Evolutionary conservation across 2,113 vertebrate species (phyloP).

Genomic region (Pungitius pungitius): DNA sequence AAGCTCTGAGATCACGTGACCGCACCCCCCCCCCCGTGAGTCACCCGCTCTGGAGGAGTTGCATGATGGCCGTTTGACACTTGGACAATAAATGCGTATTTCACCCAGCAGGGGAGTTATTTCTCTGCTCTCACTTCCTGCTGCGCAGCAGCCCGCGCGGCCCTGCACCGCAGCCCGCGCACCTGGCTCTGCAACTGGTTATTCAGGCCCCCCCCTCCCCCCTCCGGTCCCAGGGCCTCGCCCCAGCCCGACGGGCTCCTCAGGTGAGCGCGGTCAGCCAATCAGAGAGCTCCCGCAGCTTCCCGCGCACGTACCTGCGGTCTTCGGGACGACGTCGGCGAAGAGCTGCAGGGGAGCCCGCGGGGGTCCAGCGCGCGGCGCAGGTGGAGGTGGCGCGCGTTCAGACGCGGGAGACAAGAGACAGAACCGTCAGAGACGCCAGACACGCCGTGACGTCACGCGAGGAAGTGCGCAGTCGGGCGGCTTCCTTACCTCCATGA

Average conservation of each 20-base stretch:
- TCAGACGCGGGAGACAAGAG: not conserved
- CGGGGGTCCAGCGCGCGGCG: not conserved
- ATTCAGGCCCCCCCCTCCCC: not conserved
- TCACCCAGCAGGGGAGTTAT: too few relatives aligned
- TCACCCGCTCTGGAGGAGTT: too few relatives aligned
- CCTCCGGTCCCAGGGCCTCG: not conserved
- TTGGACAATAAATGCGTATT: too few relatives aligned
- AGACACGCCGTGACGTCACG: too few relatives aligned
- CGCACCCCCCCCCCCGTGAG: too few relatives aligned
- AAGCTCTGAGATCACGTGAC: too few relatives aligned
- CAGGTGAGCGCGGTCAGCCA: not conserved
- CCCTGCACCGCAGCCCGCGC: not conserved
- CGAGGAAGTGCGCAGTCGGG: too few relatives aligned
- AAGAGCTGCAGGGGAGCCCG: constrained; percentile 81
- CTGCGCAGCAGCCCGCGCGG: not conserved
- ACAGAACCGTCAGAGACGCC: too few relatives aligned
- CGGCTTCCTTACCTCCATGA: constrained; percentile 76
- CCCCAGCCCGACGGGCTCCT: not conserved
- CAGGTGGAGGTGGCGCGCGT: too few relatives aligned
- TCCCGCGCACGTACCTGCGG: constrained; percentile 80
- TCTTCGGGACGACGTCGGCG: constrained; percentile 91
- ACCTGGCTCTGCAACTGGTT: constrained; percentile 2
- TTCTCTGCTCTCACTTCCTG: not conserved
- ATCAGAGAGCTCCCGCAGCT: not conserved
- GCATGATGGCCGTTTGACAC: too few relatives aligned